Base-by-base conservation (phyloP, 2,113 vertebrate species). In the Eclectus roratus region DNA sequence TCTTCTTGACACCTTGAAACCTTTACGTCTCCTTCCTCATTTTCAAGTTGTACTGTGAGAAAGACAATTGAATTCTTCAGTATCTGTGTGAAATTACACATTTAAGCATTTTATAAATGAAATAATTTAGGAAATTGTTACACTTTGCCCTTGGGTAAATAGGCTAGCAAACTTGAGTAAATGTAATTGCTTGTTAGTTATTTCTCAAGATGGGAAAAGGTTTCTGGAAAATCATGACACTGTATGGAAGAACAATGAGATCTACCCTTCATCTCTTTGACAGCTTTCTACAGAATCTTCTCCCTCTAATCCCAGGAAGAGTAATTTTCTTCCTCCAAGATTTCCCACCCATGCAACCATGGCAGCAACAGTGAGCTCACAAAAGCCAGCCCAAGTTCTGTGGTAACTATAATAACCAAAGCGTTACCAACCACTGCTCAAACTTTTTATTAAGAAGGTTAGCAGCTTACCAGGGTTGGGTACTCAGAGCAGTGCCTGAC, bases 131-230 rank as follows among this genome's bases (percentile, higher is more conserved):
- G 43, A 90, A 92, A 83, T 85, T 8, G 50, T 87, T 80, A 74
- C 64, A n/a, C 31, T 90, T 94, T 52, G 77, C 96, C 91, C 81
- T 68, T 61, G 86, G 93, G 69, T 93, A 94, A 85, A 70, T 49
- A 87, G 35, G 27, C 29, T 56, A 92, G 52, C 23, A 68, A 89
- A 86, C 44, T 39, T 82, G 61, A 92, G 94, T 79, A 37, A 85
- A 89, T 37, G 17, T 56, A 91, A 91, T 91, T 83, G 65, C 69
- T 78, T 84, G 35, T 81, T 93, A 93, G 61, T 88, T 86, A 55
- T 83, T 96, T 50, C 65, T 92, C 55, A 50, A 70, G 82, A 88
- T 31, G 17, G 49, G 91, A 92, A 80, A 94, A 92, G 21, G 19
- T 70, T 89, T 84, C 72, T 71, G 47, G 65, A 87, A 89, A 95